Evolutionary conservation across 2,888 invertebrate genomes (phyloP).

Genomic region (Melinaea marsaeus): DNA sequence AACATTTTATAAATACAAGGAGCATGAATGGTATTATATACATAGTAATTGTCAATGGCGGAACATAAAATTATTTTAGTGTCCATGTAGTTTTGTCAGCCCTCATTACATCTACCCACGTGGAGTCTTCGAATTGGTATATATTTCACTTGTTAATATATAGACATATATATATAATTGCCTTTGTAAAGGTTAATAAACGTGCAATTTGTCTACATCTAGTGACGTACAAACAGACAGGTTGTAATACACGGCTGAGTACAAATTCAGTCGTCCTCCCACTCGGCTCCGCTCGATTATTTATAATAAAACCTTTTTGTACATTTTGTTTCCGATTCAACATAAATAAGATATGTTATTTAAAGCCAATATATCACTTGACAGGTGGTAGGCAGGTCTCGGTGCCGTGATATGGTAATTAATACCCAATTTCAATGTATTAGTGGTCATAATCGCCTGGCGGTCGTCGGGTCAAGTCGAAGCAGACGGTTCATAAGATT

Average conservation of each 20-base stretch:
- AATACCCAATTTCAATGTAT: slow-evolving; percentile 37
- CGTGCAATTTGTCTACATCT: slow-evolving; percentile 62
- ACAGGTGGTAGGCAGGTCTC: slow-evolving; percentile 72
- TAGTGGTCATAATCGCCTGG: slow-evolving; percentile 44
- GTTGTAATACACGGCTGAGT: slow-evolving; percentile 64
- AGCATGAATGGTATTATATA: no score
- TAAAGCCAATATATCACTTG: slow-evolving; percentile 77
- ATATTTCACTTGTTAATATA: no score
- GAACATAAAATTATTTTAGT: no score
- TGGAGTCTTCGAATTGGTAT: no score
- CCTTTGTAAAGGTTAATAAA: slow-evolving; percentile 57
- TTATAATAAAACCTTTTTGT: slow-evolving; percentile 74
- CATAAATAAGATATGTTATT: slow-evolving; percentile 80
- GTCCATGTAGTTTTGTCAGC: no score
- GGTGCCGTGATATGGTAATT: slow-evolving; percentile 39
- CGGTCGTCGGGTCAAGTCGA: slow-evolving; percentile 44
- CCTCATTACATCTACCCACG: no score
- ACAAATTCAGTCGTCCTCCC: slow-evolving; percentile 76
- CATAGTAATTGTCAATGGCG: no score
- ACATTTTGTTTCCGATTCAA: slow-evolving; percentile 76
- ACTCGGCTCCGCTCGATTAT: slow-evolving; percentile 62
- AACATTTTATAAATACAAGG: no score
- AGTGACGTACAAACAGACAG: slow-evolving; percentile 43
- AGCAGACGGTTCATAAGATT: slow-evolving; percentile 69
- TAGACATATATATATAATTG: slow-evolving; percentile 36